Base-by-base conservation (phyloP, 2,888 invertebrate genomes). In the Spodoptera exigua region DNA sequence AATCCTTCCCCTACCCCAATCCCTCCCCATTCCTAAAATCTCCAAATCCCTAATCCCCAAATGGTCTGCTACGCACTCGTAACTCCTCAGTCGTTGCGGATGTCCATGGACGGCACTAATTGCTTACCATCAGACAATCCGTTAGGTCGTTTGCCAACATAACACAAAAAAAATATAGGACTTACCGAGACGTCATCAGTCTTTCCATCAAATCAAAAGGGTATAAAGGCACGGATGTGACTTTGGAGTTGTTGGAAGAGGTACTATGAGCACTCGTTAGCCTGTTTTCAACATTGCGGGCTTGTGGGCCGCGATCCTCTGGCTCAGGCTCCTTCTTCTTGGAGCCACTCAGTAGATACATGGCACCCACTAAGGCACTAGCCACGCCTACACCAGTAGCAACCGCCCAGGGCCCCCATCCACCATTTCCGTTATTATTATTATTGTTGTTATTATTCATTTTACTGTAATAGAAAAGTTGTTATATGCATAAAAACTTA, bases 361-460 rank as follows among this genome's bases (percentile, higher is more conserved):
- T 27, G 7, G 70, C 72, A 2, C 79, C 74, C 0, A 63, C 60
- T 2, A 71, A 1, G 0, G 74, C 69, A 18, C 70, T 70, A 0
- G 60, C 68, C 5, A 70, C 4, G 4, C 74, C 80, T 0, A 69
- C 45, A 0, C 46, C 67, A 11, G 51, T 73, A 5, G 67, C 67
- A 4, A 1, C 16, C 1, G 37, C 11, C 73, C 61, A 69, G 5
- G 60, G 10, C 4, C 41, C 45, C 0, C 49, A 44, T 7, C 16
- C 68, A 2, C 12, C 36, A 21, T 11, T 41, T n/a, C 44, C 10
- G 12, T 56, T 34, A 7, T 35, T 12, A 40, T 61, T 48, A 36
- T 57, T 66, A 21, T 37, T 53, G 3, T n/a, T 47, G 10, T 39
- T 44, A 16, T 62, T 57, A 39, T 16, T 43, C 73, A 69, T 72